Percentiles rank a stretch among this genome's conserved stretches.
Conservation (phyloP, 2,797 vertebrate genomes). For the Smutsia temminckii region DNA sequence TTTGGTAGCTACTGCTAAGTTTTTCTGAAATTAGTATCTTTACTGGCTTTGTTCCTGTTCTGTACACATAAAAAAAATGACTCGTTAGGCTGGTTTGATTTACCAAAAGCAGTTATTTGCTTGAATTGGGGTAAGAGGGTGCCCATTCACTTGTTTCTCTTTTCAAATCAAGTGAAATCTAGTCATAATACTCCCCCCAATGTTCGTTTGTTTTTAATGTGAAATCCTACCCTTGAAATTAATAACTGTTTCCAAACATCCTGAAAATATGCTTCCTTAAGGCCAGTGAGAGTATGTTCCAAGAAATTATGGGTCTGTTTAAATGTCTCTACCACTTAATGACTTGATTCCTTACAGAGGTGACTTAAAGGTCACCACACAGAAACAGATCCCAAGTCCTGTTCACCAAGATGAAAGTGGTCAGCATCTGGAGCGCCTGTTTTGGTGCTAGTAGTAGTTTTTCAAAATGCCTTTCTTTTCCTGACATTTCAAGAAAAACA, state of each 20-base stretch:
- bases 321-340: conserved; percentile 16
- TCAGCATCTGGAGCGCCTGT: not conserved
- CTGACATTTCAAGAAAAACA: not conserved
- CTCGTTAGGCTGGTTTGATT: conserved; percentile 78
- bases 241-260: conserved; percentile 79
- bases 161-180: conserved; percentile 32
- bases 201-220: conserved; percentile 1
- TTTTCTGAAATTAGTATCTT: conserved; percentile 82
- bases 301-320: conserved; percentile 59
- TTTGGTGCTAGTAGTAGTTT: not conserved
- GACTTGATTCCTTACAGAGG: not conserved
- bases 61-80: conserved; percentile 86
- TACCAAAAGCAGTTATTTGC: conserved; percentile 2
- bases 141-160: not conserved
- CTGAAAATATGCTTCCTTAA: conserved; percentile 78
- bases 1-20: conserved; percentile 37
- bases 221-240: conserved; percentile 46
- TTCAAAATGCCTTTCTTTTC: not conserved
- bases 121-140: not conserved
- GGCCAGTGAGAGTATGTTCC: conserved; percentile 69
- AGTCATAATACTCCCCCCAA: not conserved
- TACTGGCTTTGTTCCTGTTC: conserved; percentile 85
- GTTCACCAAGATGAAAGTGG: not conserved
- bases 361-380: conserved; percentile 15
- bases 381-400: not conserved